Evolutionary conservation across 2,797 vertebrate species (phyloP).

Genomic region (Momotus momota): DNA sequence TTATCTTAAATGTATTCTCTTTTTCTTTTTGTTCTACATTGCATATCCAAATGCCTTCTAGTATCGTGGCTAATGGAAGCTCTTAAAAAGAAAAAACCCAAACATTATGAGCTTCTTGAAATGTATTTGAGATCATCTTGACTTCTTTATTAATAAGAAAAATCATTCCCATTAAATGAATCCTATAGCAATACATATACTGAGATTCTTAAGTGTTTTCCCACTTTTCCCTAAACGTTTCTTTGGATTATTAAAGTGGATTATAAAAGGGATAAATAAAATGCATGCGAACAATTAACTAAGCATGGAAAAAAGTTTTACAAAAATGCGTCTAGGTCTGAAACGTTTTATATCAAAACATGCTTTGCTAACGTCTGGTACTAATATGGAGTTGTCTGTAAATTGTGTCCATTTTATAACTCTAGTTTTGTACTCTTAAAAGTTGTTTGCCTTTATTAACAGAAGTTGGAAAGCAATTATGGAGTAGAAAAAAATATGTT

Average conservation of each 20-base stretch:
- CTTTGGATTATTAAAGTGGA: background rate
- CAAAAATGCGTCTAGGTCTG: constrained; percentile 50
- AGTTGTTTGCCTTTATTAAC: constrained; percentile 65
- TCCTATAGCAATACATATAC: background rate
- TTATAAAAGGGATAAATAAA: constrained; percentile 19
- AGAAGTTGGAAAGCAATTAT: constrained; percentile 50
- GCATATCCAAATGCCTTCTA: constrained; percentile 16
- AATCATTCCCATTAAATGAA: background rate
- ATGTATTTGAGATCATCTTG: background rate
- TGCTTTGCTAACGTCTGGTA: constrained; percentile 64
- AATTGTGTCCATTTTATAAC: constrained; percentile 76
- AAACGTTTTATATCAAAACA: constrained; percentile 63
- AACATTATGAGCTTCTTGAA: background rate
- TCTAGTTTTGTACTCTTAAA: constrained; percentile 75
- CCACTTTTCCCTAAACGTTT: background rate
- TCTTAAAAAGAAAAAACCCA: background rate
- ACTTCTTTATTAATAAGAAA: background rate
- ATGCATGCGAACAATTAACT: constrained; percentile 44
- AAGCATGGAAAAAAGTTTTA: constrained; percentile 28
- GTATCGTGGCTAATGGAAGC: background rate
- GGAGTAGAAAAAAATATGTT: constrained; percentile 44
- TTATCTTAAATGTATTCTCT: background rate
- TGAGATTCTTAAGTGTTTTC: background rate
- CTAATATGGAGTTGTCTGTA: constrained; percentile 71
- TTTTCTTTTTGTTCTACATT: constrained; percentile 1